Percentiles rank a stretch among this genome's conserved stretches.
phyloP scores from a whole-genome alignment of 2,797 vertebrate genomes.

The Intellagama lesueurii region DNA sequence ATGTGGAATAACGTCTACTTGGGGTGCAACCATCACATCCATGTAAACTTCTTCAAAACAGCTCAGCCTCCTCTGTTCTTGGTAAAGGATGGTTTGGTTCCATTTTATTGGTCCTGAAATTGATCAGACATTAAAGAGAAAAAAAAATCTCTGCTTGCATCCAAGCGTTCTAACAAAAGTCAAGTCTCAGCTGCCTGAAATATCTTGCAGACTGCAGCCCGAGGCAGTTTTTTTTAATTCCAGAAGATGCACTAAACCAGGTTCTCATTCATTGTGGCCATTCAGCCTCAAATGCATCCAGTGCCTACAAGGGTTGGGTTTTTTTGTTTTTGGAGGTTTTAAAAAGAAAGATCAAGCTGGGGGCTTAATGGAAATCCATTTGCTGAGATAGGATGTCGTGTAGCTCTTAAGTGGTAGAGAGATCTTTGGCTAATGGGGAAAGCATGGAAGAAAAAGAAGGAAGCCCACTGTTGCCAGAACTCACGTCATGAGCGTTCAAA shows the following conservation, averaged over 20 bases:
- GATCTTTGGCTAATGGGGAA: constrained; percentile 63
- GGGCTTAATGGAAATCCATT: constrained; percentile 78
- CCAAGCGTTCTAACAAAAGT: constrained; percentile 58
- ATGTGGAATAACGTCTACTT: background rate
- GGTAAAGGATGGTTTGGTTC: background rate
- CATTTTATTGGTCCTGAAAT: background rate
- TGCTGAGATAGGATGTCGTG: constrained; percentile 74
- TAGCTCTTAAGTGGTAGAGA: constrained; percentile 57
- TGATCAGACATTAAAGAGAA: background rate
- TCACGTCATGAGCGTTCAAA: background rate
- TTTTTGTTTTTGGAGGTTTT: constrained; percentile 44
- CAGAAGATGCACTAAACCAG: constrained; percentile 59
- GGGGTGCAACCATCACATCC: background rate
- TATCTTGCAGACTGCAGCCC: constrained; percentile 71
- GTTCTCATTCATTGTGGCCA: constrained; percentile 49
- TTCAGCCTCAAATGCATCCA: constrained; percentile 73
- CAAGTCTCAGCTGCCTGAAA: constrained; percentile 58
- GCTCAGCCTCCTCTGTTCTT: too few relatives aligned
- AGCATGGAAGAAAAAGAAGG: constrained; percentile 49
- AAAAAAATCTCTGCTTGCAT: constrained; percentile 53
- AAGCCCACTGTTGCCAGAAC: background rate
- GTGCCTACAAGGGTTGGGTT: constrained; percentile 74
- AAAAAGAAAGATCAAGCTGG: constrained; percentile 58
- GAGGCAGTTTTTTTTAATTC: constrained; percentile 71
- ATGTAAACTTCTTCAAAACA: background rate